Percentiles rank a stretch among this genome's conserved stretches.
Evolutionary conservation across 2,888 invertebrate genomes (phyloP).

Genomic region (Diarsia dahlii): DNA sequence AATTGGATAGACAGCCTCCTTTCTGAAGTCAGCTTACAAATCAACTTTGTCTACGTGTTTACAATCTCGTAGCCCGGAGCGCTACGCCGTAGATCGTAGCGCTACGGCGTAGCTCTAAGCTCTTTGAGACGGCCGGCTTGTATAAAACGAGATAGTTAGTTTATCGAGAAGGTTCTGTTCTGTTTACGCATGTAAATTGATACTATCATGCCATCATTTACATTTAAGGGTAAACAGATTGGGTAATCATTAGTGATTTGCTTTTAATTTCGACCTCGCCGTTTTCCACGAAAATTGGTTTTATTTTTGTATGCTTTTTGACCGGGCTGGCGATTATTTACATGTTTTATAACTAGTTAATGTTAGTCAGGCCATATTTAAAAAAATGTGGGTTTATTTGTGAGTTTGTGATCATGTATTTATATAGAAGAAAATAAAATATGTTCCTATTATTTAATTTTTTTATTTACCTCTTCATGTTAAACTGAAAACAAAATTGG

Average conservation of each 20-base stretch:
- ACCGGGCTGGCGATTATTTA: background rate
- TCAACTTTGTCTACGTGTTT: background rate
- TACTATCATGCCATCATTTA: slow-evolving; percentile 41
- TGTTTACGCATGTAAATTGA: slow-evolving; percentile 48
- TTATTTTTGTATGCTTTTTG: background rate
- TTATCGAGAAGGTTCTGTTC: slow-evolving; percentile 34
- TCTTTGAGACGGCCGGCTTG: slow-evolving; percentile 37
- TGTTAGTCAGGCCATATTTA: background rate
- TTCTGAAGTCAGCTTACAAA: slow-evolving; percentile 28
- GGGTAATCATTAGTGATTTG: slow-evolving; percentile 52
- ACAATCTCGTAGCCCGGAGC: slow-evolving; percentile 49
- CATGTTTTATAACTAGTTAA: background rate
- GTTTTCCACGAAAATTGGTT: slow-evolving; percentile 36
- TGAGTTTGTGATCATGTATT: background rate
- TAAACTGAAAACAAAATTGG: background rate
- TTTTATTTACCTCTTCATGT: background rate
- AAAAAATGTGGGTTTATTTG: background rate
- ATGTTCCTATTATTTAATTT: too few relatives aligned
- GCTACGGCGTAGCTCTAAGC: slow-evolving; percentile 43
- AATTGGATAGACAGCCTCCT: slow-evolving; percentile 25
- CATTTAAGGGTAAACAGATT: slow-evolving; percentile 55
- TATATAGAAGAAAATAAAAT: too few relatives aligned
- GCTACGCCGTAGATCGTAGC: slow-evolving; percentile 57
- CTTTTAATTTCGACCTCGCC: slow-evolving; percentile 51
- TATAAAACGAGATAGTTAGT: slow-evolving; percentile 38